Evolutionary conservation across 2,797 vertebrate species (phyloP).

Genomic region (Clarias platycephalus): DNA sequence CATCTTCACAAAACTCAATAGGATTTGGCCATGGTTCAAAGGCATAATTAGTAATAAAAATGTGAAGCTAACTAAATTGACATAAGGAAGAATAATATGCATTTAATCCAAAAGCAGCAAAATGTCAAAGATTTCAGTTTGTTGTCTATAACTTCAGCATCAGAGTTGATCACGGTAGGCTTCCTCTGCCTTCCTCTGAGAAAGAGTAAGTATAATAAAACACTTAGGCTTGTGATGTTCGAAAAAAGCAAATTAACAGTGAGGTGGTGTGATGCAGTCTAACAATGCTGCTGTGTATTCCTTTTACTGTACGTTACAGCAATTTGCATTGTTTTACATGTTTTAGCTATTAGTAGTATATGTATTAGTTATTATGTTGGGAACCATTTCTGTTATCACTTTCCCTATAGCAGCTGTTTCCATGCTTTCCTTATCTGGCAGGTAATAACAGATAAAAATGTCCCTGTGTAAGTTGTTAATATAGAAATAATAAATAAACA

Average conservation of each 20-base stretch:
- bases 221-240: not conserved
- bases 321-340: not conserved
- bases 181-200: not conserved
- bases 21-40: conserved; percentile 13
- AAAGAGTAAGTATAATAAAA: not conserved
- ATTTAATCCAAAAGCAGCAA: not conserved
- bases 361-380: not conserved
- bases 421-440: not conserved
- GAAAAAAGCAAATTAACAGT: not conserved
- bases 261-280: not conserved
- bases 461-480: not conserved
- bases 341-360: not conserved
- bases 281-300: not conserved
- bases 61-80: not conserved
- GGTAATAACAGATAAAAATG: not conserved
- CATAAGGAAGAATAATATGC: not conserved
- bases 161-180: not conserved
- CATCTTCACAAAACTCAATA: conserved; percentile 12
- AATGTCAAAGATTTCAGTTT: not conserved
- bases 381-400: not conserved
- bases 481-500: not conserved
- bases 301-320: too few species aligned
- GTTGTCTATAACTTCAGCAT: not conserved
- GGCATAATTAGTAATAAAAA: conserved; percentile 23
- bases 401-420: not conserved